Evolutionary conservation across 2,888 invertebrate species (phyloP), one percentile per base, ranked within the genome.

Genomic region (Lutraria lutraria): DNA sequence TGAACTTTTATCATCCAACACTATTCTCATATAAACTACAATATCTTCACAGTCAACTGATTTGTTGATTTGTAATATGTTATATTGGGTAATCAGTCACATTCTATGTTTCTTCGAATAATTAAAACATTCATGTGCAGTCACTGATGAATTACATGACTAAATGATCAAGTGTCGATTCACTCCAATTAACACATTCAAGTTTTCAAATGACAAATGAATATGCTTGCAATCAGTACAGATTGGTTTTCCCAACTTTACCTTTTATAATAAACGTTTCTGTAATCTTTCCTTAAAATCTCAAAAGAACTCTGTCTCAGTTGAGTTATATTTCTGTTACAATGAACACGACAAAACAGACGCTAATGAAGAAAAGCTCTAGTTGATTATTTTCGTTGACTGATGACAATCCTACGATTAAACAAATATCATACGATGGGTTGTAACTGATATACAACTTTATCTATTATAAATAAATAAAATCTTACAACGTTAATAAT

Each of bases 401-500:
- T 34, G 76, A 76, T 76, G 76, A 76, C 76, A 76, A 76, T 76
- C 76, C 31, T 16, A 76, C 13, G 31, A 31, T 31, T 3, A 31
- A 25, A 34, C 29, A 31, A 76, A 76, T 76, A 16, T 34, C 76
- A 76, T 34, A 31, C 25, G 76, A 34, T 34, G 1, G 34, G 15
- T 19, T 31, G 76, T 76, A 15, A 76, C 76, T 31, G 76, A 76
- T 76, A 31, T 76, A 76, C 76, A 16, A 34, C 76, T 76, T 76
- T 76, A 76, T 76, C 76, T 76, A 76, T 76, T 15, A 10, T 25
- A 19, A 34, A 76, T 76, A 76, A 76, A 76, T 31, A 76, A 68
- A 76, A 19, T 31, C 76, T 19, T 31, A 76, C 25, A 76, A 34
- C 10, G 76, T 25, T 76, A 76, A 76, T 76, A 76, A 76, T 34